A percentile compares a stretch with the other conserved stretches of the same genome.
These are phyloP conservation scores for Tragelaphus scriptus DNA, from an alignment of 2,113 vertebrate genomes.

Conservation along the genomic window DNA sequence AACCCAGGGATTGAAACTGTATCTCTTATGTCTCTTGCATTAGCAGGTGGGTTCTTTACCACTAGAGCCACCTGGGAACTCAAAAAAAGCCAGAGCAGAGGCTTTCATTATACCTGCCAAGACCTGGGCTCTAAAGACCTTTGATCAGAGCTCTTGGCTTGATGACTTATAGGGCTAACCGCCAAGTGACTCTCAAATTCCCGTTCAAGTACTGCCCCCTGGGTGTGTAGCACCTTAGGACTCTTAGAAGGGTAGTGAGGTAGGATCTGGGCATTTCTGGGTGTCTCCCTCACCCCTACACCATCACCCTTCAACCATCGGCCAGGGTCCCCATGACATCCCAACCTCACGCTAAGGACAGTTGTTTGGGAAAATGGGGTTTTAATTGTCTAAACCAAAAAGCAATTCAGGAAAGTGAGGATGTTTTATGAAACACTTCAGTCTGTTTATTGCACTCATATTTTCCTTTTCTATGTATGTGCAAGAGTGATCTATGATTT, in stretches of 20 bases:
- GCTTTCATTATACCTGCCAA: neutral
- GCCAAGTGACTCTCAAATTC: neutral
- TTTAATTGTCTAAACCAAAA: neutral
- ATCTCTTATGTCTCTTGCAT: neutral
- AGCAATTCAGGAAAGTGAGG: neutral
- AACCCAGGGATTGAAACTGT: neutral
- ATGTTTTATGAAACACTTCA: neutral
- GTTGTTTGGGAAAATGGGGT: neutral
- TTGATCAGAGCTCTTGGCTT: neutral
- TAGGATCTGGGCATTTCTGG: neutral
- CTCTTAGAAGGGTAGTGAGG: neutral
- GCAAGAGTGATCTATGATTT: neutral
- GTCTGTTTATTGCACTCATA: neutral
- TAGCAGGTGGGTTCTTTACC: neutral
- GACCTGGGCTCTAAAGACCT: neutral
- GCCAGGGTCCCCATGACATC: neutral
- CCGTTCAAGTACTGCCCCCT: neutral
- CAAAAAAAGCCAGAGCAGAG: neutral
- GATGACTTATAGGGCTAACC: neutral
- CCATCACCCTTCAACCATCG: neutral
- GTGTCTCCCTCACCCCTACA: neutral
- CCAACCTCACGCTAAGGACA: neutral
- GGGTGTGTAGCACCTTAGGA: neutral
- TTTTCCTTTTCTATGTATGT: neutral
- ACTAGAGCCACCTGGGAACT: neutral